Evolutionary conservation across 2,888 invertebrate genomes (phyloP).

Genomic region (Spodoptera littoralis): DNA sequence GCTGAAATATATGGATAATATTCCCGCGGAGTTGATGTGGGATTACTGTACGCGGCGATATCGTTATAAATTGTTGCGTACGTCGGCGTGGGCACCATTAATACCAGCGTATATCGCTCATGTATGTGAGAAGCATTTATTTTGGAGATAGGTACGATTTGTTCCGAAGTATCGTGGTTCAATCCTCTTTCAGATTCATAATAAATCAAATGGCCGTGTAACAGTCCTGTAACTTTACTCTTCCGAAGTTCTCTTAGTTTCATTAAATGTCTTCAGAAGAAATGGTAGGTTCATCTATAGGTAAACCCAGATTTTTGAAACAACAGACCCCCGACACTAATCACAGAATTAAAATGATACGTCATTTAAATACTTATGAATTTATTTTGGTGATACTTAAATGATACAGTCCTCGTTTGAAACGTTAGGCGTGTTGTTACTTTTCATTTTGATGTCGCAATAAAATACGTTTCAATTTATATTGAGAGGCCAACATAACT

Average conservation of each 20-base stretch:
- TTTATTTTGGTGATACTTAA: background rate
- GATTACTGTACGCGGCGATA: slow-evolving; percentile 16
- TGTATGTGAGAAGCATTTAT: slow-evolving; percentile 32
- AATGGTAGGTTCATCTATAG: no score
- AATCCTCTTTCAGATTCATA: slow-evolving; percentile 12
- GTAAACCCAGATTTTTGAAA: no score
- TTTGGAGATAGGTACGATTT: slow-evolving; percentile 3
- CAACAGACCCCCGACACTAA: background rate
- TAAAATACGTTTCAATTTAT: background rate
- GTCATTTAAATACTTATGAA: background rate
- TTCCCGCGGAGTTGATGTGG: slow-evolving; percentile 18
- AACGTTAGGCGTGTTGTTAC: background rate
- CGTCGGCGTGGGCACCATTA: slow-evolving; percentile 17
- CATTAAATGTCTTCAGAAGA: no score
- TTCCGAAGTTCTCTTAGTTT: no score
- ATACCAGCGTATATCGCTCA: slow-evolving; percentile 8
- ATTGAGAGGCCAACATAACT: slow-evolving; percentile 2
- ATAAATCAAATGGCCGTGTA: no score
- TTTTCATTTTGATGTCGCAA: background rate
- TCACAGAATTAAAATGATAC: background rate
- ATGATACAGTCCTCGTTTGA: background rate
- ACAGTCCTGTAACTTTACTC: no score
- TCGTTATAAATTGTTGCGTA: slow-evolving; percentile 26
- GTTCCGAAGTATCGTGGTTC: slow-evolving; percentile 14
- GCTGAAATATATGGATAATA: slow-evolving; percentile 37